Conservation (phyloP, 2,888 invertebrate genomes). For the Habrosyne pyritoides region DNA sequence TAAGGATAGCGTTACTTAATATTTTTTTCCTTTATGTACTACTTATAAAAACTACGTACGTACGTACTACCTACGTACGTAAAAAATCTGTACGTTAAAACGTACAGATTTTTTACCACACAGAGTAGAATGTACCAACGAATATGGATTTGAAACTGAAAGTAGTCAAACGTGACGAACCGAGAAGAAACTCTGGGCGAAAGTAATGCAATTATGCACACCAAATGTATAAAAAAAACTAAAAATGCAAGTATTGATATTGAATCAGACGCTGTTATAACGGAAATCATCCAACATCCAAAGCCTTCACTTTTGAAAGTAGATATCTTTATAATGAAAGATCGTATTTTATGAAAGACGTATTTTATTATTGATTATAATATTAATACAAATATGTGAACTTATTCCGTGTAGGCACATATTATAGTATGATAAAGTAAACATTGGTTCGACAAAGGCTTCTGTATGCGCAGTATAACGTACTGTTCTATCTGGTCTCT, state of each 20-base stretch:
- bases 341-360: background rate
- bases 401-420: conserved; percentile 14
- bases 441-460: conserved; percentile 35
- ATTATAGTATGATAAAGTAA: conserved; percentile 28
- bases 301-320: conserved; percentile 3
- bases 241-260: background rate
- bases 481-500: conserved; percentile 26
- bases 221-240: conserved; percentile 14
- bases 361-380: background rate
- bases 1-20: conserved; percentile 24
- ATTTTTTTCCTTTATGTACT: conserved; percentile 3
- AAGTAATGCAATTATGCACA: conserved; percentile 19
- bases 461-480: conserved; percentile 22
- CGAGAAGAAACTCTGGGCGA: conserved; percentile 12
- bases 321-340: background rate
- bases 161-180: conserved; percentile 13
- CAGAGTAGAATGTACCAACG: background rate
- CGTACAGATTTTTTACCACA: no score
- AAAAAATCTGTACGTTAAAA: no score
- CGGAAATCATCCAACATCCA: conserved; percentile 2
- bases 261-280: background rate
- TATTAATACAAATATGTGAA: background rate
- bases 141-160: conserved; percentile 16
- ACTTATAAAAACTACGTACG: background rate
- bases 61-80: no score